A percentile compares a stretch with the other conserved stretches of the same genome.
Conservation (phyloP, 2,113 vertebrate genomes). For the Antechinus flavipes region DNA sequence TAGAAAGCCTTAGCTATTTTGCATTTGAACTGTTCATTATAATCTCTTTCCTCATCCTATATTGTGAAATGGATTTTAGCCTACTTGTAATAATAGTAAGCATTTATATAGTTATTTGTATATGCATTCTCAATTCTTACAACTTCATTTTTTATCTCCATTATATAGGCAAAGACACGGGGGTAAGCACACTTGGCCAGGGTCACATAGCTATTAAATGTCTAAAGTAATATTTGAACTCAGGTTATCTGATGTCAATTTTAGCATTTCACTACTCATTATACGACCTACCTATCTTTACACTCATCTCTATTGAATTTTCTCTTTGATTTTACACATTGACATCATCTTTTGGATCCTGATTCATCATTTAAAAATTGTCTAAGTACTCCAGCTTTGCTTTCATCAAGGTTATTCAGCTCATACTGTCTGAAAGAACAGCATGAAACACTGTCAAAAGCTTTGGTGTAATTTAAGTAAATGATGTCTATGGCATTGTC, state of each 20-base stretch:
- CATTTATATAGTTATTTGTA: neutral
- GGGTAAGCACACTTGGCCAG: neutral
- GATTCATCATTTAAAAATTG: neutral
- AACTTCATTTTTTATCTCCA: neutral
- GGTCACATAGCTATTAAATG: neutral
- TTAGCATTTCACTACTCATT: neutral
- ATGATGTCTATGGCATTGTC: neutral
- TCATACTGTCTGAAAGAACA: neutral
- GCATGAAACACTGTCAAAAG: neutral
- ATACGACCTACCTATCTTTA: neutral
- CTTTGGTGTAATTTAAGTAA: neutral
- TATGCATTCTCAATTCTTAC: neutral
- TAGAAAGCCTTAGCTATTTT: neutral
- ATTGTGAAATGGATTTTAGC: neutral
- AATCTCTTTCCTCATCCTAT: neutral
- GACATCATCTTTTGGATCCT: neutral
- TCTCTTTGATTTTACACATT: neutral
- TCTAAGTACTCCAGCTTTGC: neutral
- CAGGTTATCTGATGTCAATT: neutral
- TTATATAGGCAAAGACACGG: neutral
- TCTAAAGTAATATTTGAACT: neutral
- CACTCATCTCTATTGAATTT: neutral
- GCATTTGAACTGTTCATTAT: neutral
- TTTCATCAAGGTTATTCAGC: neutral
- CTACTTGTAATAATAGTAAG: neutral